Conservation (phyloP, 64 coral and sea anemone species). For the Montipora efflorescens region DNA sequence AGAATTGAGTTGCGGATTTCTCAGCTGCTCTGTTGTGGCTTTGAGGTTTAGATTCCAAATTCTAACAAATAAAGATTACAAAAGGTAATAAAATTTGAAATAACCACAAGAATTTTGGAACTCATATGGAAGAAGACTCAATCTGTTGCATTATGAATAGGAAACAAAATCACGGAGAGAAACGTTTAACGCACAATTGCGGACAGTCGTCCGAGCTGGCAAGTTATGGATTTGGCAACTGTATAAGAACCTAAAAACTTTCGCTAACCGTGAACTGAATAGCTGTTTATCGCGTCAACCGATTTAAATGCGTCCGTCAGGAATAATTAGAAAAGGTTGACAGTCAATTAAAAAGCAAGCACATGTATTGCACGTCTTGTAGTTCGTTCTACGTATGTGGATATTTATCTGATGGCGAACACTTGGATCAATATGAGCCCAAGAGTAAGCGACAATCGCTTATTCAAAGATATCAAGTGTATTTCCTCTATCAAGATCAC, state of each 20-base stretch:
- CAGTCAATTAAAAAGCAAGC: constrained; percentile 3
- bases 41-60: constrained; percentile 39
- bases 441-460: neutral
- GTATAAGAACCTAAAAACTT: too few relatives aligned
- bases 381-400: neutral
- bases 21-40: constrained; percentile 26
- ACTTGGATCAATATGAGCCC: neutral
- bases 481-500: neutral
- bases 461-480: neutral
- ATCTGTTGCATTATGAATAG: neutral
- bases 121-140: neutral
- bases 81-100: constrained; percentile 27
- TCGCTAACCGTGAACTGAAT: too few relatives aligned
- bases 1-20: constrained; percentile 9
- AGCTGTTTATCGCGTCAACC: too few relatives aligned
- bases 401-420: neutral
- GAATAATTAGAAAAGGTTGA: neutral
- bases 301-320: neutral
- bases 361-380: neutral
- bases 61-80: constrained; percentile 30
- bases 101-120: constrained; percentile 30
- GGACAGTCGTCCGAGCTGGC: too few relatives aligned
- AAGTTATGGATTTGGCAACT: too few relatives aligned
- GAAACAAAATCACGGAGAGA: neutral
- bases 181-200: neutral